phyloP scores from a whole-genome alignment of 2,113 vertebrate genomes.

The Brachyhypopomus occidentalis region DNA sequence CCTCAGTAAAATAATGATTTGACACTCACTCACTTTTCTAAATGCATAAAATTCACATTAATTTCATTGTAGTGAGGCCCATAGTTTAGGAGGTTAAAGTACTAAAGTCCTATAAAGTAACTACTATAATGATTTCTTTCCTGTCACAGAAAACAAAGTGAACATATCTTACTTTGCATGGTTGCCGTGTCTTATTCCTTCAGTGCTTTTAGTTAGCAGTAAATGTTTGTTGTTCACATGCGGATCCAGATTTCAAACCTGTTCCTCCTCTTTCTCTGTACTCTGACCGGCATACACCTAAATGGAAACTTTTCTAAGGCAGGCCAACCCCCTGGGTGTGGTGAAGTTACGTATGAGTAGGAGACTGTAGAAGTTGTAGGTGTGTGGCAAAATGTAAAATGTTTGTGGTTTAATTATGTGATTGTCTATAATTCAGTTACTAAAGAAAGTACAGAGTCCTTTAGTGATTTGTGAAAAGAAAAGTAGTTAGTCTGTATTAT shows the following conservation, averaged over 20 bases:
- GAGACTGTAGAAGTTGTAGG: neutral
- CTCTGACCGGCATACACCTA: neutral
- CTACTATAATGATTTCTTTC: conserved; percentile 15
- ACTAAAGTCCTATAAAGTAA: too few species aligned
- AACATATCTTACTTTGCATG: conserved; percentile 49
- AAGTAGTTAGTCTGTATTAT: neutral
- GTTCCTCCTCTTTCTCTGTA: conserved; percentile 17
- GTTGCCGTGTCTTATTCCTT: neutral
- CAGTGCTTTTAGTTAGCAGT: neutral
- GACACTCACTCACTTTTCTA: too few species aligned
- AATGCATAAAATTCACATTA: too few species aligned
- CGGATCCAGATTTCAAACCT: conserved; percentile 20
- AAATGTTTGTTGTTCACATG: neutral
- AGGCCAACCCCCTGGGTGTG: conserved; percentile 10
- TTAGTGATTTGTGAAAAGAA: neutral
- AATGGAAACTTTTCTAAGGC: neutral
- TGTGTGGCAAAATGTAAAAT: neutral
- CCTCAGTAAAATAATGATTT: too few species aligned
- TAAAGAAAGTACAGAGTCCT: too few species aligned
- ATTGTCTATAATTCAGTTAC: too few species aligned
- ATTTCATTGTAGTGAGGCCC: too few species aligned
- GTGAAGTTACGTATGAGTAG: neutral
- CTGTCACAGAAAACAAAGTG: neutral
- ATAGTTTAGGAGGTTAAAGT: neutral
- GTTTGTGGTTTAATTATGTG: too few species aligned